These are phyloP conservation scores for Patiria miniata DNA, from an alignment of 35 echinoderm and acorn worm species.

Conservation along the genomic window DNA sequence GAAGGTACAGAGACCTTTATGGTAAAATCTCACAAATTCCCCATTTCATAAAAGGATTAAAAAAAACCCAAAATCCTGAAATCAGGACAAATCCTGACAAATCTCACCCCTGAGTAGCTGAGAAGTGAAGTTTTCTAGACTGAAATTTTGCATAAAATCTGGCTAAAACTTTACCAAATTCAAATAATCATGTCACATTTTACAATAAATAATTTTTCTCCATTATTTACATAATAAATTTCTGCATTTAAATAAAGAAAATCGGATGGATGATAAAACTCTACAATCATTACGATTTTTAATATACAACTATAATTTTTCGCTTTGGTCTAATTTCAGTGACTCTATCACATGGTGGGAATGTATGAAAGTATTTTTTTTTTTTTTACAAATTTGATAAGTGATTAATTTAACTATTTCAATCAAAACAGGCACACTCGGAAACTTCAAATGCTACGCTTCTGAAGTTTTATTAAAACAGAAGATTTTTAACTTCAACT, in stretches of 20 bases:
- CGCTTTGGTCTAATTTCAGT: slow-evolving; percentile 23
- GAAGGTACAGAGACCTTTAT: no score
- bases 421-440: slow-evolving; percentile 8
- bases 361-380: slow-evolving; percentile 20
- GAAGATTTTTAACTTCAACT: neutral
- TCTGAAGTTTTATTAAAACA: neutral
- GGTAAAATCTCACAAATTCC: no score
- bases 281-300: neutral
- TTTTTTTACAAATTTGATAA: neutral
- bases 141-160: no score
- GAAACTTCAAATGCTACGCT: neutral
- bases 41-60: no score
- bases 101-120: no score
- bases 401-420: neutral
- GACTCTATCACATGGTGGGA: slow-evolving; percentile 10
- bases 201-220: slow-evolving; percentile 6
- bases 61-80: no score
- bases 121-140: no score
- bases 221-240: neutral
- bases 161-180: neutral
- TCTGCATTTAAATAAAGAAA: slow-evolving; percentile 3
- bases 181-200: neutral
- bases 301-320: neutral
- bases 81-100: no score
- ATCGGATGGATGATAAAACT: neutral